Evolutionary conservation across 2,888 invertebrate genomes (phyloP).

Genomic region (Melanostoma mellinum): DNA sequence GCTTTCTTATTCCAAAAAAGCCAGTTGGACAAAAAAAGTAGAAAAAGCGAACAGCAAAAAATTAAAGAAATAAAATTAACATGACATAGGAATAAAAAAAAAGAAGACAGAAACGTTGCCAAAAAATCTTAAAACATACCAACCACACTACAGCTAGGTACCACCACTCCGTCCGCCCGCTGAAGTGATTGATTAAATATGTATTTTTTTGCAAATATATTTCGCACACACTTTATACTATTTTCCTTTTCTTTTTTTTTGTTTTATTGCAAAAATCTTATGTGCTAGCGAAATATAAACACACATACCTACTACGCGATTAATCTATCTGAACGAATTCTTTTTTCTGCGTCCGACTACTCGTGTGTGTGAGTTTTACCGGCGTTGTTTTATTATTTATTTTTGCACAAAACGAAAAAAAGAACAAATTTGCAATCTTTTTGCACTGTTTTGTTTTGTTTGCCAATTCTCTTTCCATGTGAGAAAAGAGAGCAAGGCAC

Average conservation of each 20-base stretch:
- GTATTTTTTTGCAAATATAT: slow-evolving; percentile 64
- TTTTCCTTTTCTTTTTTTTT: slow-evolving; percentile 49
- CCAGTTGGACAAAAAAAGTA: slow-evolving; percentile 29
- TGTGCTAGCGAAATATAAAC: slow-evolving; percentile 62
- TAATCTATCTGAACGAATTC: slow-evolving; percentile 63
- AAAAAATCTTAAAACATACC: slow-evolving; percentile 55
- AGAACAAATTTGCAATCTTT: slow-evolving; percentile 59
- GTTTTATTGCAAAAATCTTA: slow-evolving; percentile 58
- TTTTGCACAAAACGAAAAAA: slow-evolving; percentile 41
- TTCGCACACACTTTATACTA: slow-evolving; percentile 65
- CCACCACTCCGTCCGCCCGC: slow-evolving; percentile 28
- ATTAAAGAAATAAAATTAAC: slow-evolving; percentile 42
- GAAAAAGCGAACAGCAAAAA: background rate
- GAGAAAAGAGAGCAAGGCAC: slow-evolving; percentile 22
- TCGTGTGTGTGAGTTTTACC: slow-evolving; percentile 65
- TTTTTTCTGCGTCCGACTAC: slow-evolving; percentile 53
- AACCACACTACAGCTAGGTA: slow-evolving; percentile 28
- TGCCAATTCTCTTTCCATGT: slow-evolving; percentile 54
- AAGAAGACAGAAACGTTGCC: slow-evolving; percentile 29
- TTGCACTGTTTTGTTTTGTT: slow-evolving; percentile 64
- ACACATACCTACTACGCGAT: slow-evolving; percentile 46
- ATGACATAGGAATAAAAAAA: slow-evolving; percentile 16
- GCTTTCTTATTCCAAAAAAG: slow-evolving; percentile 35
- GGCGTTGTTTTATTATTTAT: slow-evolving; percentile 60
- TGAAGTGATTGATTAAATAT: slow-evolving; percentile 64